Conservation (phyloP, 2,888 invertebrate genomes). For the Terebella lapidaria region DNA sequence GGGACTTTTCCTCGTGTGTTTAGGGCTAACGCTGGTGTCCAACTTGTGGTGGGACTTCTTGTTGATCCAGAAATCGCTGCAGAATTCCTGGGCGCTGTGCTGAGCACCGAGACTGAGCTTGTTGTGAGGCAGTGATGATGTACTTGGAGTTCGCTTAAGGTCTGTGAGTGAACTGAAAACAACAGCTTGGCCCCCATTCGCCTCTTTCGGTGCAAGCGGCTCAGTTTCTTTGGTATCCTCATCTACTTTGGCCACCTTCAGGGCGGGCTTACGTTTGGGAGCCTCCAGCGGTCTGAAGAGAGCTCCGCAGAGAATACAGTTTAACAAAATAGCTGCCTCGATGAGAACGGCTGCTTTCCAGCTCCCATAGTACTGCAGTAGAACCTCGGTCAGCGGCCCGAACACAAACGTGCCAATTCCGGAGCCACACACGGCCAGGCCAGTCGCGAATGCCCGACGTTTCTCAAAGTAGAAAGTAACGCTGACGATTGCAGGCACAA, state of each 20-base stretch:
- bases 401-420: slow-evolving; percentile 92
- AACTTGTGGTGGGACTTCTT: neutral
- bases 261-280: neutral
- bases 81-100: neutral
- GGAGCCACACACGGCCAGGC: slow-evolving; percentile 91
- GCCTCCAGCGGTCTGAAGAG: slow-evolving; percentile 74
- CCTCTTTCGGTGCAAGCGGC: neutral
- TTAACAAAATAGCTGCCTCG: slow-evolving; percentile 76
- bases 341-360: slow-evolving; percentile 85
- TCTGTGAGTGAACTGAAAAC: no score
- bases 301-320: slow-evolving; percentile 84
- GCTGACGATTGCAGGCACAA: slow-evolving; percentile 94
- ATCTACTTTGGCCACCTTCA: neutral
- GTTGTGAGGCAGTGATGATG: neutral
- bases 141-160: neutral
- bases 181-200: neutral
- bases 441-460: slow-evolving; percentile 88
- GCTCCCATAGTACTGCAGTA: slow-evolving; percentile 62
- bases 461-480: slow-evolving; percentile 97
- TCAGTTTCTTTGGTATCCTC: neutral
- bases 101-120: neutral
- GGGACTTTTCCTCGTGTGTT: neutral
- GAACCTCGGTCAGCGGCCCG: slow-evolving; percentile 60
- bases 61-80: neutral
- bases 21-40: neutral